Base-by-base conservation (phyloP, 2,113 vertebrate genomes). In the Oreochromis niloticus region DNA sequence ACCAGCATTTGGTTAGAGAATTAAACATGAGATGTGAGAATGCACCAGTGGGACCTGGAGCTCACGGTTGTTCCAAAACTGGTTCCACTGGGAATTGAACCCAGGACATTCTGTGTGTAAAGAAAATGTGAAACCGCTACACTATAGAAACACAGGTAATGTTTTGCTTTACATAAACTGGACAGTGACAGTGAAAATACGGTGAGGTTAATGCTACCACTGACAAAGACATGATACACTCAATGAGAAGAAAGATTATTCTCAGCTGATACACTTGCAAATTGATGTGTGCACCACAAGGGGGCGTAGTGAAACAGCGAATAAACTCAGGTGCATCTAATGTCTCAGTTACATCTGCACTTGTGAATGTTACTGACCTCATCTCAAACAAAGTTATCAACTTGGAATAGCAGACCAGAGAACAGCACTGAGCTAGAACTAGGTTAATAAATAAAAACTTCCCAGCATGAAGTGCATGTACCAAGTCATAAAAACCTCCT, bases 221-320 rank as follows among this genome's bases (percentile, higher is more conserved):
- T 14, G 1, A 75, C 41, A 75, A 75, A 75, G 68, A 48, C 68
- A 11, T 2, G 68, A 75, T 27, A 0, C 41, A 17, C 41, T 73
- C 41, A 75, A 14, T 73, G 68, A 30, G 41, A 30, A 48, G 43
- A 4, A 75, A 48, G 1, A 17, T 11, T 27, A 48, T 11, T 30
- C 41, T 34, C 11, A 73, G 14, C 22, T 7, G 9, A 12, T 46
- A 27, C 14, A 19, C 41, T 36, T 84, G 66, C 32, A 48, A 12
- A 10, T 82, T 9, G 1, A 6, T 3, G 5, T 2, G 7, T 80
- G 5, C 4, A 46, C 94, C 95, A 95, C 80, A 32, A 59, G 95
- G 88, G 91, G 94, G 93, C 13, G 86, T 80, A 36, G 39, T 16
- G 7, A 6, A 8, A 36, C 75, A 83, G 84, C 24, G 5, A 13